These are phyloP conservation scores for Sclerodermus sp. DNA, from an alignment of 2,888 invertebrate species.

Conservation along the genomic window DNA sequence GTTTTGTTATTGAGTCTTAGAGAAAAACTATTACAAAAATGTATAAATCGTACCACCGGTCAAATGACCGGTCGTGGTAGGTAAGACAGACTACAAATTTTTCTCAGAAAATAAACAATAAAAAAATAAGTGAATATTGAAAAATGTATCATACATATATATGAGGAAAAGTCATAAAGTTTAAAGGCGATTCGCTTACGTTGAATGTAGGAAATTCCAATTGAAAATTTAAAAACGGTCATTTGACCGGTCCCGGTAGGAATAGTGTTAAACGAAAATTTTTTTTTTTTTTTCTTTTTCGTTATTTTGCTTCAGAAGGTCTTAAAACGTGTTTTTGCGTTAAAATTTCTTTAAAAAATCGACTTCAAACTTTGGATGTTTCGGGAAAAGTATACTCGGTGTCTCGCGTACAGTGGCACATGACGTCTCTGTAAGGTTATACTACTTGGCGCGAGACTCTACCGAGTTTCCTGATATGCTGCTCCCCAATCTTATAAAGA, in stretches of 20 bases:
- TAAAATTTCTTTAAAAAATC: too few species aligned
- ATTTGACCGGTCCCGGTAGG: not conserved
- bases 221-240: not conserved
- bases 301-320: too few species aligned
- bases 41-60: not conserved
- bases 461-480: too few species aligned
- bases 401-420: too few species aligned
- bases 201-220: not conserved
- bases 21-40: not conserved
- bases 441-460: too few species aligned
- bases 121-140: slow-evolving; percentile 4
- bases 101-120: slow-evolving; percentile 3
- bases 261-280: not conserved
- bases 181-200: not conserved
- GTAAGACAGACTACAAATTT: not conserved
- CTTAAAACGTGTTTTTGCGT: too few species aligned
- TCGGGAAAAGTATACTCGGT: too few species aligned
- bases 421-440: too few species aligned
- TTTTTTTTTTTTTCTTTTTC: too few species aligned
- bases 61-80: not conserved
- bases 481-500: too few species aligned
- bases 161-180: not conserved
- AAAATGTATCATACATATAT: not conserved
- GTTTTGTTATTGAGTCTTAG: too few species aligned
- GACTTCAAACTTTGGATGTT: too few species aligned